A percentile compares a stretch with the other conserved stretches of the same genome.
Evolutionary conservation across 64 coral and sea anemone genomes (phyloP).

Genomic region (Stylophora pistillata): DNA sequence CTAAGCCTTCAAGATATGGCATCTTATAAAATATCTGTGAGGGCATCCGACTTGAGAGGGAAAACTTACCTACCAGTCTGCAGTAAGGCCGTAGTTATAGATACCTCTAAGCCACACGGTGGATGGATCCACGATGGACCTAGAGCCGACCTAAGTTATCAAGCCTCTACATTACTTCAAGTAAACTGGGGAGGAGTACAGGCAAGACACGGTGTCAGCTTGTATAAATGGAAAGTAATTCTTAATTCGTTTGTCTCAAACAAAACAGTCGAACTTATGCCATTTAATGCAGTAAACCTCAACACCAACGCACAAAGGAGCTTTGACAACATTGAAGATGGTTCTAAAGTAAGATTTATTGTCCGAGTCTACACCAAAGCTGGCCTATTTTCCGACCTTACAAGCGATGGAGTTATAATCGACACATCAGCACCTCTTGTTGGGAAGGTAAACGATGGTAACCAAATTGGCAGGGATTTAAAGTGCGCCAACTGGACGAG

Average conservation of each 20-base stretch:
- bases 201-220: slow-evolving; percentile 37
- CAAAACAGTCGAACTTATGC: slow-evolving; percentile 9
- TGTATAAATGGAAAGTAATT: slow-evolving; percentile 51
- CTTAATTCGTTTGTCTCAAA: background rate
- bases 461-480: background rate
- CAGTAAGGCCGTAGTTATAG: slow-evolving; percentile 64
- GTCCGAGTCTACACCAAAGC: slow-evolving; percentile 74
- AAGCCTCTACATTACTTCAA: slow-evolving; percentile 26
- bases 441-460: slow-evolving; percentile 44
- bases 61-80: slow-evolving; percentile 55
- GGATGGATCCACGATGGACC: slow-evolving; percentile 85
- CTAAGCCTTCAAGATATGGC: slow-evolving; percentile 57
- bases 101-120: slow-evolving; percentile 60
- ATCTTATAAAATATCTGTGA: slow-evolving; percentile 71
- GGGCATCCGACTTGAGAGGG: slow-evolving; percentile 59
- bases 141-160: slow-evolving; percentile 51
- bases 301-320: slow-evolving; percentile 7
- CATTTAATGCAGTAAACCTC: background rate
- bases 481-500: slow-evolving; percentile 65
- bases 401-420: slow-evolving; percentile 67
- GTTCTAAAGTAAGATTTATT: slow-evolving; percentile 23
- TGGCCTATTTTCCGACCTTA: slow-evolving; percentile 58
- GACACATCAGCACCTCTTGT: slow-evolving; percentile 54
- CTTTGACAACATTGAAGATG: slow-evolving; percentile 52
- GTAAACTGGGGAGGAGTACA: slow-evolving; percentile 60